These are phyloP conservation scores for Cyrtonyx montezumae DNA, from an alignment of 2,113 vertebrate genomes.

Conservation along the genomic window DNA sequence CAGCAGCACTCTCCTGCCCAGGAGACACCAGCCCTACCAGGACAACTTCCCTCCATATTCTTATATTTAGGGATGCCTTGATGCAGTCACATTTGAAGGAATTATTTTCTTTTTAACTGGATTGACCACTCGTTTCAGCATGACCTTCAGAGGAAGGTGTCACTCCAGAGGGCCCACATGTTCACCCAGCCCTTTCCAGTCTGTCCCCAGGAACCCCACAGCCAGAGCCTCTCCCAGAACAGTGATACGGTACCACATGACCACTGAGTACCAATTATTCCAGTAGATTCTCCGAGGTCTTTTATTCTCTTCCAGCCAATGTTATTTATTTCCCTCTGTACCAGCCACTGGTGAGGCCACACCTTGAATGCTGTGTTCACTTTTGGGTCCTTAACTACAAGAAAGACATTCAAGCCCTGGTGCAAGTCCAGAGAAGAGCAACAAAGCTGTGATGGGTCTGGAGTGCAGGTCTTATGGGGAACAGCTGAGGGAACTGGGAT, in stretches of 20 bases:
- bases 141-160: neutral
- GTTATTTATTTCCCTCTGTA: neutral
- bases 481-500: no score
- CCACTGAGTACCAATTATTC: fast-evolving
- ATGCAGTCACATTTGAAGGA: neutral
- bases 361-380: no score
- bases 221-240: neutral
- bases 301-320: neutral
- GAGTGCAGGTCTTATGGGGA: no score
- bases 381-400: no score
- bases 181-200: neutral
- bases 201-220: fast-evolving
- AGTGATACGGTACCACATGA: fast-evolving
- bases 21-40: neutral
- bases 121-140: neutral
- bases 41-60: neutral
- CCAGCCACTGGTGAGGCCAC: no score
- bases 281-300: neutral
- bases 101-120: neutral
- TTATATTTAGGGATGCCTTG: neutral
- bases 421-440: no score
- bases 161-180: neutral
- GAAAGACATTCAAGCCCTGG: no score
- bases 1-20: neutral
- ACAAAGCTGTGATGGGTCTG: no score